These are phyloP conservation scores for Drosophila fuyamai DNA, from an alignment of 1,140 invertebrate genomes.

Conservation along the genomic window DNA sequence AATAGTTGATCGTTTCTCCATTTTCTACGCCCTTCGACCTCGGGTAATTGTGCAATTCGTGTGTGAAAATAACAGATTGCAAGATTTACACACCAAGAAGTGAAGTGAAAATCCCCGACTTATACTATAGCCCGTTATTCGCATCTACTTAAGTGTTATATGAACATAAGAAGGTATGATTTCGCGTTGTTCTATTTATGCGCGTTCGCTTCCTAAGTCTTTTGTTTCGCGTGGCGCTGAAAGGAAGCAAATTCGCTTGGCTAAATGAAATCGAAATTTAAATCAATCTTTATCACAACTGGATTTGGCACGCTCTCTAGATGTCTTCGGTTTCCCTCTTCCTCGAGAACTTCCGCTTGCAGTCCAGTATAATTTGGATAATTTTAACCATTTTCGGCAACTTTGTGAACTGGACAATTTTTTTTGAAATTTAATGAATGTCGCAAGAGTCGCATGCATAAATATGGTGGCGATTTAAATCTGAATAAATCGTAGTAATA, in stretches of 20 bases:
- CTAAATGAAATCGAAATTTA: conserved; percentile 51
- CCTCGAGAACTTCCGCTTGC: conserved; percentile 67
- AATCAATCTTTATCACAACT: conserved; percentile 76
- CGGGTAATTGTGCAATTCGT: conserved; percentile 69
- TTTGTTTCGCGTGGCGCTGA: conserved; percentile 69
- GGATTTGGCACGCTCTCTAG: conserved; percentile 72
- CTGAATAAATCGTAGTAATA: neutral
- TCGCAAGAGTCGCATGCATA: neutral
- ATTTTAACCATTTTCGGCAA: conserved; percentile 11
- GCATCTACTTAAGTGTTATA: conserved; percentile 14
- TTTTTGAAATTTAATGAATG: conserved; percentile 17
- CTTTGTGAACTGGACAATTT: conserved; percentile 12
- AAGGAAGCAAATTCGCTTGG: conserved; percentile 58
- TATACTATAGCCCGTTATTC: conserved; percentile 6
- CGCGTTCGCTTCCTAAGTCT: conserved; percentile 77
- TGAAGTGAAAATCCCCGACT: conserved; percentile 3
- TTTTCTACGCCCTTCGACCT: neutral
- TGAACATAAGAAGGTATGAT: conserved; percentile 26
- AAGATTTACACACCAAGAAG: conserved; percentile 60
- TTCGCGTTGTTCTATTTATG: conserved; percentile 32
- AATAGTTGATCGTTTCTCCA: conserved; percentile 22
- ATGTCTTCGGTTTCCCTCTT: conserved; percentile 48
- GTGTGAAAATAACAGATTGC: conserved; percentile 34
- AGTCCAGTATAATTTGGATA: conserved; percentile 46
- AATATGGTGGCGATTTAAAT: conserved; percentile 1